Percentiles rank a stretch among this genome's conserved stretches.
Evolutionary conservation across 2,888 invertebrate species (phyloP).

Genomic region (Drosophila paucipuncta): DNA sequence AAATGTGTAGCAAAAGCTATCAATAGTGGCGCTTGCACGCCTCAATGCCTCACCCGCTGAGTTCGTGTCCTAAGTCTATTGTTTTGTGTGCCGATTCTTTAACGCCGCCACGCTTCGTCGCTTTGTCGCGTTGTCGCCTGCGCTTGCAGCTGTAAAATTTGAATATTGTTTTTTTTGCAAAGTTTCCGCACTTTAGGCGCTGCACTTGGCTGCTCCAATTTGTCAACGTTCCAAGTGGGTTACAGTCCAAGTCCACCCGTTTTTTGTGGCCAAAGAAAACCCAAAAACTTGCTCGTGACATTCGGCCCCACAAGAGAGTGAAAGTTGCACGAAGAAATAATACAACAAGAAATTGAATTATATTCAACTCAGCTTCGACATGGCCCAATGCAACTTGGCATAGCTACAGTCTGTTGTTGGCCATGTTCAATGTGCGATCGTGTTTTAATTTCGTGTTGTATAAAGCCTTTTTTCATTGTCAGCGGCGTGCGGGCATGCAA

Average conservation of each 20-base stretch:
- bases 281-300: slow-evolving; percentile 62
- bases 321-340: slow-evolving; percentile 71
- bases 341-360: slow-evolving; percentile 59
- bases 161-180: slow-evolving; percentile 38
- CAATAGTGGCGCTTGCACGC: slow-evolving; percentile 40
- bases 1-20: slow-evolving; percentile 38
- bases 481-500: slow-evolving; percentile 79
- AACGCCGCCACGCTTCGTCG: slow-evolving; percentile 31
- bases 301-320: slow-evolving; percentile 77
- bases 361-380: slow-evolving; percentile 77
- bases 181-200: slow-evolving; percentile 70
- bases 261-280: slow-evolving; percentile 62
- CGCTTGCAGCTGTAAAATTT: slow-evolving; percentile 11
- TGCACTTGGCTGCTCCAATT: slow-evolving; percentile 76
- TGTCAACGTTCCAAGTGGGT: slow-evolving; percentile 64
- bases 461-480: slow-evolving; percentile 73
- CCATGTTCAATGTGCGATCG: slow-evolving; percentile 75
- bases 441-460: slow-evolving; percentile 80
- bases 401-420: slow-evolving; percentile 42
- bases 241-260: slow-evolving; percentile 52
- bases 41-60: slow-evolving; percentile 33
- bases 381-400: slow-evolving; percentile 73
- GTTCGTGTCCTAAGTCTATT: slow-evolving; percentile 75
- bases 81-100: slow-evolving; percentile 50
- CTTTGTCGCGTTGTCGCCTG: slow-evolving; percentile 9